A percentile compares a stretch with the other conserved stretches of the same genome.
phyloP scores from a whole-genome alignment of 35 echinoderm and acorn worm genomes.

The Amphiura filiformis region DNA sequence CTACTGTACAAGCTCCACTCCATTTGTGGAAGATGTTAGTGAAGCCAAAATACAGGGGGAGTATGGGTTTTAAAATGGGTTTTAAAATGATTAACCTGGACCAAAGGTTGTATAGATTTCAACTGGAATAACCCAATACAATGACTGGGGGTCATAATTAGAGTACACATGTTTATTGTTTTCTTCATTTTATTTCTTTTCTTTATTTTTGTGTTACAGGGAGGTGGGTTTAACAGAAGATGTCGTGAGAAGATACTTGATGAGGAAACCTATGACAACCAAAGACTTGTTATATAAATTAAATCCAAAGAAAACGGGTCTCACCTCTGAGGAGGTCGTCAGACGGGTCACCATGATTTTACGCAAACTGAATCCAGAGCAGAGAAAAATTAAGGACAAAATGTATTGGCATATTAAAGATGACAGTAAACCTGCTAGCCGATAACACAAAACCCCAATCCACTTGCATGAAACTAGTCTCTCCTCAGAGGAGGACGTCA shows the following conservation, averaged over 20 bases:
- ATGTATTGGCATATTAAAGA: conserved; percentile 75
- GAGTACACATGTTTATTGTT: too few species aligned
- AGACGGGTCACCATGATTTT: conserved; percentile 75
- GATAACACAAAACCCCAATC: too few species aligned
- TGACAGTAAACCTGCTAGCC: not conserved
- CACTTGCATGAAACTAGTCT: too few species aligned
- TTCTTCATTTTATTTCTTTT: not conserved
- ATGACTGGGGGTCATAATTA: too few species aligned
- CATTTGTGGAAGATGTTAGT: too few species aligned
- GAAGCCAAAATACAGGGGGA: too few species aligned
- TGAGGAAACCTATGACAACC: conserved; percentile 96
- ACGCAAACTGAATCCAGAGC: conserved; percentile 67
- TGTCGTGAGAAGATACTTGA: conserved; percentile 81
- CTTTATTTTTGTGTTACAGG: conserved; percentile 29
- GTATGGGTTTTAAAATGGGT: too few species aligned
- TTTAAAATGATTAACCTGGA: too few species aligned
- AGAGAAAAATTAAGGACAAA: conserved; percentile 82
- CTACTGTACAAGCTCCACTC: too few species aligned
- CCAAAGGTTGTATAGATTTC: too few species aligned
- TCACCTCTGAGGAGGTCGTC: conserved; percentile 66
- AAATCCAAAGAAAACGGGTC: conserved; percentile 83
- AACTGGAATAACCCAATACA: too few species aligned
- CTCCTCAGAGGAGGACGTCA: not conserved
- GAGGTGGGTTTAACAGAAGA: conserved; percentile 90
- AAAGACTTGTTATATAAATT: conserved; percentile 94